These are phyloP conservation scores for Apis florea DNA, from an alignment of 1,140 invertebrate species.

Conservation along the genomic window DNA sequence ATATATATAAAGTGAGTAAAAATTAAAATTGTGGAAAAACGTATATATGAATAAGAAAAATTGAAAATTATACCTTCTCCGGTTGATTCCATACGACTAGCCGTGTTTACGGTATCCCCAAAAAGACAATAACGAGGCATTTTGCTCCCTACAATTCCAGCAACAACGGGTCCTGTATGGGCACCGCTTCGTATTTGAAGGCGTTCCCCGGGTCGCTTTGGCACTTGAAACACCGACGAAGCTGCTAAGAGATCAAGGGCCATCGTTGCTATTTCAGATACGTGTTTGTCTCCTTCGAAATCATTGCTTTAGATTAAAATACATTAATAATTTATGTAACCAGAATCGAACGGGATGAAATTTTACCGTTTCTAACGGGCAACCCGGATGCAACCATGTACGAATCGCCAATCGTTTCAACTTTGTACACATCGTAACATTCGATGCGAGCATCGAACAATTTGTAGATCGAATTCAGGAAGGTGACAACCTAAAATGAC, in stretches of 20 bases:
- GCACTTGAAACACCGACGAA: conserved; percentile 92
- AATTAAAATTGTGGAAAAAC: background rate
- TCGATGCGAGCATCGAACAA: conserved; percentile 95
- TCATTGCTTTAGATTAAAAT: background rate
- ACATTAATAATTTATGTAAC: background rate
- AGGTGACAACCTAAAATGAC: conserved; percentile 89
- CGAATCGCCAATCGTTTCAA: conserved; percentile 95
- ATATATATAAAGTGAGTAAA: too few species aligned
- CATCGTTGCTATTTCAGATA: conserved; percentile 96
- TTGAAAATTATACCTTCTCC: conserved; percentile 84
- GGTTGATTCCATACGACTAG: conserved; percentile 96
- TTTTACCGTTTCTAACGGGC: conserved; percentile 72
- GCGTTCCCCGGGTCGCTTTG: conserved; percentile 91
- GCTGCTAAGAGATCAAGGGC: conserved; percentile 91
- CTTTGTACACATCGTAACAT: conserved; percentile 96
- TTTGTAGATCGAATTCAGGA: conserved; percentile 95
- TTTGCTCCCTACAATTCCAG: conserved; percentile 93
- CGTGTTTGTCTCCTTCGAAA: conserved; percentile 88
- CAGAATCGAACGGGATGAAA: conserved; percentile 6
- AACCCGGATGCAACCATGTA: conserved; percentile 88
- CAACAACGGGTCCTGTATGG: conserved; percentile 92
- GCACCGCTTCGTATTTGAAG: conserved; percentile 94
- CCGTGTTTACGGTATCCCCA: conserved; percentile 96
- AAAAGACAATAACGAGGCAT: conserved; percentile 96
- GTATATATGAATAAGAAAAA: background rate